phyloP scores from a whole-genome alignment of 1,140 invertebrate species.

The Halesus radiatus region DNA sequence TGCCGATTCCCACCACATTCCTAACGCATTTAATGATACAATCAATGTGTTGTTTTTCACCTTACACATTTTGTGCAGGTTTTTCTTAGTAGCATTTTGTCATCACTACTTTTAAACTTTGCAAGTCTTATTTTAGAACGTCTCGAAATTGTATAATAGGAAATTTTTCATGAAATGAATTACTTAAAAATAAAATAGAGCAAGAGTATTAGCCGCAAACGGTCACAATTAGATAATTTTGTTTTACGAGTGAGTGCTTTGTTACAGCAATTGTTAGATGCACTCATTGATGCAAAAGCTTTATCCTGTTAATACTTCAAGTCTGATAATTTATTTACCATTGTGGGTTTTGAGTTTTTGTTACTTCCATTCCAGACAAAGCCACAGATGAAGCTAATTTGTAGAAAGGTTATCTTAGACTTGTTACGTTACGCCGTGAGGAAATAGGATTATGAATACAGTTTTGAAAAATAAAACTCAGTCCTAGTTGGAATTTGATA shows the following conservation, averaged over 20 bases:
- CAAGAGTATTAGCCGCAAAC: conserved; percentile 2
- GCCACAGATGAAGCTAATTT: neutral
- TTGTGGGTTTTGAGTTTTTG: neutral
- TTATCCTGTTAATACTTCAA: too few relatives aligned
- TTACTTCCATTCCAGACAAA: neutral
- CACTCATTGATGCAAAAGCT: too few relatives aligned
- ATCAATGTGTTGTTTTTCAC: neutral
- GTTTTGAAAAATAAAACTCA: conserved; percentile 41
- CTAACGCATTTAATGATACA: conserved; percentile 25
- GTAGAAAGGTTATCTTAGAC: neutral
- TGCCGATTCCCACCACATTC: conserved; percentile 32
- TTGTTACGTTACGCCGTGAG: neutral
- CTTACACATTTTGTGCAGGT: neutral
- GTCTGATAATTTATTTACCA: neutral
- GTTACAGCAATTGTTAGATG: too few relatives aligned
- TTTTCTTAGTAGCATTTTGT: conserved; percentile 1
- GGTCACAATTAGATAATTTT: conserved; percentile 9
- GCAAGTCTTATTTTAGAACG: neutral
- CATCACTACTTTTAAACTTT: neutral
- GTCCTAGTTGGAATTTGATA: conserved; percentile 46
- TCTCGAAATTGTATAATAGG: neutral
- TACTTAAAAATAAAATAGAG: neutral
- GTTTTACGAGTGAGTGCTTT: too few relatives aligned
- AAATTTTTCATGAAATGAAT: too few relatives aligned
- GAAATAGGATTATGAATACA: conserved; percentile 7